Percentiles rank a stretch among this genome's conserved stretches.
phyloP scores from a whole-genome alignment of 2,888 invertebrate genomes.

The Euphydryas editha region DNA sequence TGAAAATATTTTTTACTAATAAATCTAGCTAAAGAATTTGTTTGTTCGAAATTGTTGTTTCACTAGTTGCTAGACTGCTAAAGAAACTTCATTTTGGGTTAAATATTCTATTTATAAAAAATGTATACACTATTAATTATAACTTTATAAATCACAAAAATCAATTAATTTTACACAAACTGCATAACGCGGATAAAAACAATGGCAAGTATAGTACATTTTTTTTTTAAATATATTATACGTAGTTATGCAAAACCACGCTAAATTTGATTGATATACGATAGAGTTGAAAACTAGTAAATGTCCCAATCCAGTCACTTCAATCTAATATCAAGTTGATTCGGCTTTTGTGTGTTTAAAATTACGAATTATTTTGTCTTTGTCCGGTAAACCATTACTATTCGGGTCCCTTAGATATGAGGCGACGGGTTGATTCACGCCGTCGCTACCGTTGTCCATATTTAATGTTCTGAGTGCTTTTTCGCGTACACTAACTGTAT shows the following conservation, averaged over 20 bases:
- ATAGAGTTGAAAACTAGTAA: constrained; percentile 29
- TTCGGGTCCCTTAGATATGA: constrained; percentile 53
- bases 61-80: too few species aligned
- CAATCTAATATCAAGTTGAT: constrained; percentile 11
- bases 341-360: constrained; percentile 9
- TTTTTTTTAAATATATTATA: too few species aligned
- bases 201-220: too few species aligned
- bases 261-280: constrained; percentile 22
- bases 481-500: constrained; percentile 60
- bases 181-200: too few species aligned
- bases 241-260: constrained; percentile 13
- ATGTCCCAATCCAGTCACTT: constrained; percentile 16
- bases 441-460: constrained; percentile 59
- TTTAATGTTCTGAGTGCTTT: constrained; percentile 77
- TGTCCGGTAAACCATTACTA: constrained; percentile 46
- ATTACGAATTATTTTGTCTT: constrained; percentile 20
- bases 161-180: too few species aligned
- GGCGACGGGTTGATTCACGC: constrained; percentile 45
- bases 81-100: too few species aligned
- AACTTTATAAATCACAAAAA: too few species aligned
- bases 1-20: too few species aligned
- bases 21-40: too few species aligned
- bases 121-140: too few species aligned
- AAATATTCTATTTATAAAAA: too few species aligned
- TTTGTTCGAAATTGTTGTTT: too few species aligned